phyloP scores from a whole-genome alignment of 2,113 vertebrate species.

The rabbit (Oryctolagus cuniculus) region mOryCun1.1 NC_091432.1:47021501-47022000 shows the following conservation, averaged over 20 bases:
- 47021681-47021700: background rate
- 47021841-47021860: background rate
- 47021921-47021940: background rate
- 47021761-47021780: background rate
- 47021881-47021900: background rate
- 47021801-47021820: background rate
- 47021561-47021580: background rate
- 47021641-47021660: background rate
- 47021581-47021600: background rate
- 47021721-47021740: background rate
- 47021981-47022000: background rate
- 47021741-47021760: background rate
- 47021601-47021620: background rate
- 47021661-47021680: background rate
- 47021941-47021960: background rate
- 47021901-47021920: background rate
- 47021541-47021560: background rate
- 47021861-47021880: background rate
- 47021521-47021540: background rate
- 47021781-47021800: background rate
- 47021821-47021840: background rate
- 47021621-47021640: fast-evolving
- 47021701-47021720: background rate
- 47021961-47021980: background rate
- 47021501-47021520: background rate